Conservation (phyloP, 2,888 invertebrate species). For the Psylliodes chrysocephalus region DNA sequence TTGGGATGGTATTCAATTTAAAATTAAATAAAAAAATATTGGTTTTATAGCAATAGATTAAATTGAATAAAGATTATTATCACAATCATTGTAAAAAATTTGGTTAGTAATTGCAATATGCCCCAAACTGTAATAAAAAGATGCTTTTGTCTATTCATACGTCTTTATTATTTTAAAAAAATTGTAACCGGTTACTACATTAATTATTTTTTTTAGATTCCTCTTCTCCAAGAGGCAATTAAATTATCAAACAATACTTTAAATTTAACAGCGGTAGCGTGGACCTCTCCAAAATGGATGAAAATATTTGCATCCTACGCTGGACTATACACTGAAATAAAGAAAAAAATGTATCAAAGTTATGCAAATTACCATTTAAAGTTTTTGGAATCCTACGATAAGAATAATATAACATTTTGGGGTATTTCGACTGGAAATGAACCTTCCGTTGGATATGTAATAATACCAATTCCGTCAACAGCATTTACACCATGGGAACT, state of each 20-base stretch:
- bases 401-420: slow-evolving; percentile 78
- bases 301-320: slow-evolving; percentile 56
- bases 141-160: no score
- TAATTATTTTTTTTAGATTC: no score
- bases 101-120: no score
- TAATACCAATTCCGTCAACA: slow-evolving; percentile 21
- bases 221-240: slow-evolving; percentile 12
- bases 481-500: slow-evolving; percentile 10
- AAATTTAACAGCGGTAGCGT: slow-evolving; percentile 66
- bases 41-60: no score
- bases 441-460: slow-evolving; percentile 71
- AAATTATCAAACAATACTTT: slow-evolving; percentile 36
- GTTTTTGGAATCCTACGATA: slow-evolving; percentile 81
- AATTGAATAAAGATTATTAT: no score
- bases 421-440: slow-evolving; percentile 89
- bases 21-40: no score
- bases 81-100: no score
- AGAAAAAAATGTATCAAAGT: slow-evolving; percentile 70
- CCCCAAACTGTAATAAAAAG: no score
- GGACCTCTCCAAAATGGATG: slow-evolving; percentile 67
- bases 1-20: no score
- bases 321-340: slow-evolving; percentile 57
- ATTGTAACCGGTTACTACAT: no score
- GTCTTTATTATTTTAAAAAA: no score
- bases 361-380: slow-evolving; percentile 86